Evolutionary conservation across 2,797 vertebrate genomes (phyloP), one percentile per base, ranked within the genome.

Genomic region (Sus cebifrons): DNA sequence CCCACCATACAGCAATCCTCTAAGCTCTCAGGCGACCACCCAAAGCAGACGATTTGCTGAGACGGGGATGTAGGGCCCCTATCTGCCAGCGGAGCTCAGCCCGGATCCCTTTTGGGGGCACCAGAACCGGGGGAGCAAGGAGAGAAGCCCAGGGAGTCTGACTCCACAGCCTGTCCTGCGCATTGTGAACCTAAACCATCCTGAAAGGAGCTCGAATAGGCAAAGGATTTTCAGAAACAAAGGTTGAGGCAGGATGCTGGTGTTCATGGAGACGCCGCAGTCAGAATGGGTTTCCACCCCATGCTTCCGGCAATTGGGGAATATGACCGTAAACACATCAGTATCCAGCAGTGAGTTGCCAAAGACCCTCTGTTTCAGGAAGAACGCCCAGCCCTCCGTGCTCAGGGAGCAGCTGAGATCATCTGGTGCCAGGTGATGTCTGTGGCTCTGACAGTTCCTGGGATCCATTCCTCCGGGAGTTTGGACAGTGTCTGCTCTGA

Each of bases 371-470:
- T 10, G 2, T 52, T 70, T 83, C 18, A 60, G 86, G 52, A 77
- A 79, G 85, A 64, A 71, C 2, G 29, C 44, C 23, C 0, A 0
- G 44, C 27, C 58, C 56, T 88, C 32, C 0, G 5, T 54, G 29
- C 52, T 21, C n/a, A 17, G 73, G 77, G 74, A 68, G 65, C 29
- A 56, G 70, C 77, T 1, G 27, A 87, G 73, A 82, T 20, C 36
- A 16, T n/a, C 64, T 2, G 64, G 64, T 85, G 77, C 84, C 87
- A 74, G 40, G 67, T 21, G 29, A 52, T 54, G 60, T 25, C 36
- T 4, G 4, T 44, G 18, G 40, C 52, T 78, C 40, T 79, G 91
- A 95, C 93, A 78, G 91, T 71, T 83, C 83, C 96, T 79, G 89
- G 92, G 78, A 96, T 65, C 91, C 70, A 1, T 78, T 82, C 64